Base-by-base conservation (phyloP, 2,113 vertebrate species). In the Origma solitaria region DNA sequence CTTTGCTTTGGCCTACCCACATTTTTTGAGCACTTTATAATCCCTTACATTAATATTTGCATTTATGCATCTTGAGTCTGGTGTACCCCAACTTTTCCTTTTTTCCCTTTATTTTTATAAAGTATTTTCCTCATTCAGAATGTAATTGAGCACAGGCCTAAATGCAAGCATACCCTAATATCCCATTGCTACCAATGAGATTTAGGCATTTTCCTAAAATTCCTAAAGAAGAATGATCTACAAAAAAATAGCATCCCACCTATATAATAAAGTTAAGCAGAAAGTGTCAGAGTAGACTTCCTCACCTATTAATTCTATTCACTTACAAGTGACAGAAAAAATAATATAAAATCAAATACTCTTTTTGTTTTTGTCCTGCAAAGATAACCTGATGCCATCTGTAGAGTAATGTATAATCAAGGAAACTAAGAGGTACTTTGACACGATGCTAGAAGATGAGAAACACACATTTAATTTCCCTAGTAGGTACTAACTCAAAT, bases 1-100 rank as follows among this genome's bases (percentile, higher is more conserved):
- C 7, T 78, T 81, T 88, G 4, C n/a, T 60, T 44, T 51, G 40
- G 35, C 15, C 19, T 68, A 75, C 7, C 8, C 7, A 68, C 8
- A 49, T 54, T 64, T 94, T 51, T 37, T 45, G 24, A 37, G 8
- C 31, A 23, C 23, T 65, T 88, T 78, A 50, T 78, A 56, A n/a
- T 57, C 8, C 7, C 7, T 62, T 54, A 70, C 4, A 3, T 58
- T 73, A 80, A 5, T 12, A 40, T 37, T 82, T 15, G 5, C 8
- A 35, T 40, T 28, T 72, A 45, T 0, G 0, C 3, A 28, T n/a
- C 21, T 85, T 3, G 0, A 7, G 12, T 64, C 7, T 22, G 15
- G 24, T 49, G 6, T 51, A 3, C 10, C 15, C 72, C 22, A 40
- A 9, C 2, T 37, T 40, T 45, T 57, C 1, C 3, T 45, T 53